These are phyloP conservation scores for Neocrepidodera transversa DNA, from an alignment of 2,888 invertebrate genomes.

Conservation along the genomic window DNA sequence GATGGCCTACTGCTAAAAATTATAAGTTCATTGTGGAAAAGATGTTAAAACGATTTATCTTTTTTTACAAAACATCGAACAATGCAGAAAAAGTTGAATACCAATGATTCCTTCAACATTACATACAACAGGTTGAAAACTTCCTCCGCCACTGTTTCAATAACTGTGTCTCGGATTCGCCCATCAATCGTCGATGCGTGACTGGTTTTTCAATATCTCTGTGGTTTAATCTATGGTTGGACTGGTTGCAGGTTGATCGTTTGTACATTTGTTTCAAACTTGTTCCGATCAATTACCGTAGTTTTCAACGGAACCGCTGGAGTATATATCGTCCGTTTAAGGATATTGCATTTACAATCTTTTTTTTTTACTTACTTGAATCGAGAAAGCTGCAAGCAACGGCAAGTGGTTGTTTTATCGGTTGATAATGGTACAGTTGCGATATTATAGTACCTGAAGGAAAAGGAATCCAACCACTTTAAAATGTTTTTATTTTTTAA, in stretches of 20 bases:
- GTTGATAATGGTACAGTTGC: conserved; percentile 3
- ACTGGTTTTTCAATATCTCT: conserved; percentile 27
- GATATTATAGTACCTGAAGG: conserved; percentile 1
- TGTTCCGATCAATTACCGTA: conserved; percentile 26
- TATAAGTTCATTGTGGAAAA: no score
- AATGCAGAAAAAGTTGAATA: no score
- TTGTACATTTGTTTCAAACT: conserved; percentile 34
- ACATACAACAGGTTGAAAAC: no score
- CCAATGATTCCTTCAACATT: no score
- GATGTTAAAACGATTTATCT: no score
- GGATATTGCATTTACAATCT: conserved; percentile 12
- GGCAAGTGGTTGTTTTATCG: background rate
- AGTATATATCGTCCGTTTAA: conserved; percentile 8
- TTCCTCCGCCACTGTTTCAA: conserved; percentile 19
- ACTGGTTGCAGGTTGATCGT: conserved; percentile 31
- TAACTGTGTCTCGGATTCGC: conserved; percentile 22
- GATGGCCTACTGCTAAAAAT: no score
- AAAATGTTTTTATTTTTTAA: no score
- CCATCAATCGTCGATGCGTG: conserved; percentile 24
- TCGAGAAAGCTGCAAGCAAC: conserved; percentile 11
- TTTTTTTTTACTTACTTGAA: background rate
- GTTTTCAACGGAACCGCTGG: conserved; percentile 22
- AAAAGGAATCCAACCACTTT: background rate
- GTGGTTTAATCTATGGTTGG: conserved; percentile 28
- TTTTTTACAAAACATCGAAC: no score